Evolutionary conservation across 2,888 invertebrate species (phyloP).

Genomic region (Ectobius pallidus): DNA sequence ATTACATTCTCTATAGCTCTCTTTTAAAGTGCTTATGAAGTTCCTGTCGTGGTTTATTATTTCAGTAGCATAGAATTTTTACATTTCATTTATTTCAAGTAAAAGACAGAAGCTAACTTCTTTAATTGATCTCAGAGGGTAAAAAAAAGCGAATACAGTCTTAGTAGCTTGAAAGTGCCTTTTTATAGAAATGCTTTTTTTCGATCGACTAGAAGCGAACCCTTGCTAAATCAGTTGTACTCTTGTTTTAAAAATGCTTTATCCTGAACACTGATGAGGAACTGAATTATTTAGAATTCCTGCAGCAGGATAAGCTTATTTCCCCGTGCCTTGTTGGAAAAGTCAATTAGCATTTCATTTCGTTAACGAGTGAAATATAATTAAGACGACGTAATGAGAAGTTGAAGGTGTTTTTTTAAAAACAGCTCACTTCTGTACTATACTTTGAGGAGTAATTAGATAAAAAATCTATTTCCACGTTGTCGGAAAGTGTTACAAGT

Average conservation of each 20-base stretch:
- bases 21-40: too few relatives aligned
- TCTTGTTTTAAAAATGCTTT: slow-evolving; percentile 26
- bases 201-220: too few relatives aligned
- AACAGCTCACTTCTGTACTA: slow-evolving; percentile 39
- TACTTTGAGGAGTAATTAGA: slow-evolving; percentile 42
- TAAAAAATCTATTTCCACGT: slow-evolving; percentile 44
- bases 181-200: too few relatives aligned
- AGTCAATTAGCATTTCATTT: slow-evolving; percentile 44
- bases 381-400: slow-evolving; percentile 44
- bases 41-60: too few relatives aligned
- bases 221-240: slow-evolving; percentile 21
- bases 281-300: slow-evolving; percentile 36
- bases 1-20: too few relatives aligned
- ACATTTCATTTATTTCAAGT: background rate
- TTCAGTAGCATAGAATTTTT: too few relatives aligned
- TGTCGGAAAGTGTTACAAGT: slow-evolving; percentile 26
- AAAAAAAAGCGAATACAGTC: background rate
- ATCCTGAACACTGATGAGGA: slow-evolving; percentile 31
- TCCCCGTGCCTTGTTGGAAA: slow-evolving; percentile 37
- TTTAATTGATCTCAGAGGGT: background rate
- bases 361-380: slow-evolving; percentile 42
- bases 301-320: slow-evolving; percentile 36
- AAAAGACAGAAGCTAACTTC: background rate
- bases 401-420: slow-evolving; percentile 43
- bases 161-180: background rate